phyloP scores from a whole-genome alignment of 2,888 invertebrate species.

The Serrognathus titanus region DNA sequence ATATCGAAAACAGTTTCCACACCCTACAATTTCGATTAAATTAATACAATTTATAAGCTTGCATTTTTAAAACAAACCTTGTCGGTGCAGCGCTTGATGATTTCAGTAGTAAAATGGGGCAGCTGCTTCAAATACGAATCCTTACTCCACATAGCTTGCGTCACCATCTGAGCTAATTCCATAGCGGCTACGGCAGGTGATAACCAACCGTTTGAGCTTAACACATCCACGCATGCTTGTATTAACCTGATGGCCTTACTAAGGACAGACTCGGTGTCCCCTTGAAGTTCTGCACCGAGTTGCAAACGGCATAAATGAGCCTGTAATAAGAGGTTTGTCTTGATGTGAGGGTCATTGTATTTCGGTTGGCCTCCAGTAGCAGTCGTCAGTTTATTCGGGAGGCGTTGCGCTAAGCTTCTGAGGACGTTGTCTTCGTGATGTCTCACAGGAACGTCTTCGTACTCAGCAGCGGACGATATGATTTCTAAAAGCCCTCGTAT shows the following conservation, averaged over 20 bases:
- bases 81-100: conserved; percentile 86
- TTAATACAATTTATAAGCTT: not conserved
- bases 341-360: conserved; percentile 95
- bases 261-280: conserved; percentile 89
- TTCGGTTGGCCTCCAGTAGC: conserved; percentile 64
- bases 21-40: conserved; percentile 44
- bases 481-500: conserved; percentile 96
- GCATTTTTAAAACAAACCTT: conserved; percentile 56
- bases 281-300: conserved; percentile 92
- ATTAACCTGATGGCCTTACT: conserved; percentile 82
- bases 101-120: conserved; percentile 88
- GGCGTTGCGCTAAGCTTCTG: conserved; percentile 52
- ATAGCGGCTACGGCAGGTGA: conserved; percentile 98
- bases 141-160: conserved; percentile 99
- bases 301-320: conserved; percentile 94
- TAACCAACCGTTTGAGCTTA: conserved; percentile 96
- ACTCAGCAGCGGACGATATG: conserved; percentile 96
- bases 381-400: conserved; percentile 61
- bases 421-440: conserved; percentile 93
- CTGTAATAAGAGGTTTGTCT: conserved; percentile 92
- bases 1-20: conserved; percentile 94
- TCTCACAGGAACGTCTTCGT: conserved; percentile 88
- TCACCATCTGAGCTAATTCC: conserved; percentile 99
- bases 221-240: conserved; percentile 93
- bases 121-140: conserved; percentile 96